Base-by-base conservation (phyloP, 2,888 invertebrate genomes). In the Stegana nigrithorax region DNA sequence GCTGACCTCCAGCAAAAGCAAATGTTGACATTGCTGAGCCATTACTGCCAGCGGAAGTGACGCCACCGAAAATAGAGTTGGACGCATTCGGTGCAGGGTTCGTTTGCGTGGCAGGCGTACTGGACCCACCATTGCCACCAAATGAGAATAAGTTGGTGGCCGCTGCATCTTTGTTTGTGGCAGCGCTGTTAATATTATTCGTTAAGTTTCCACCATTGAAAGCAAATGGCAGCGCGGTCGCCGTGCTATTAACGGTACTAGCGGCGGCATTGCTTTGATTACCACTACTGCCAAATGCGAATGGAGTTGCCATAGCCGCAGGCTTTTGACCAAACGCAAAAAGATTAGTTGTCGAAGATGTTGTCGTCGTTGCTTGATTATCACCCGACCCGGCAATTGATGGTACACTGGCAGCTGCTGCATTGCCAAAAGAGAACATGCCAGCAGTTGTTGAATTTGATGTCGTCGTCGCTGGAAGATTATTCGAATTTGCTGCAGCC, bases 171-270 rank as follows among this genome's bases (percentile, higher is more conserved):
- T n/a, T 47, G 21, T 25, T 12, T 7, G 47, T 8, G 3, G 21
- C n/a, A 12, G 60, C 17, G 14, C 7, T 44, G 21, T 5, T 21
- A 27, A 25, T 42, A 10, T 47, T 29, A 23, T n/a, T 7, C 1
- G 29, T 17, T n/a, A n/a, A n/a, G n/a, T n/a, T n/a, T 1, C 36
- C 44, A n/a, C 27, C 60, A 25, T 45, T 45, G 55, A 61, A 61
- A 19, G 55, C 4, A 26, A 73, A 73, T 2, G 71, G 58, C 14
- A 67, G 64, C 6, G 53, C 12, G 1, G 39, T 19, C 10, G 56
- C 7, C 1, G 27, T 12, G 27, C 45, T 44, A 10, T 8, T 36
- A 61, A 66, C 45, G 61, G 60, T 1, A 59, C 47, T 17, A 51
- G 26, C 1, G 60, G 64, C 1, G 63, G 50, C 57, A 63, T 60